Base-by-base conservation (phyloP, 2,797 vertebrate genomes). In the Rhinoraja longicauda region DNA sequence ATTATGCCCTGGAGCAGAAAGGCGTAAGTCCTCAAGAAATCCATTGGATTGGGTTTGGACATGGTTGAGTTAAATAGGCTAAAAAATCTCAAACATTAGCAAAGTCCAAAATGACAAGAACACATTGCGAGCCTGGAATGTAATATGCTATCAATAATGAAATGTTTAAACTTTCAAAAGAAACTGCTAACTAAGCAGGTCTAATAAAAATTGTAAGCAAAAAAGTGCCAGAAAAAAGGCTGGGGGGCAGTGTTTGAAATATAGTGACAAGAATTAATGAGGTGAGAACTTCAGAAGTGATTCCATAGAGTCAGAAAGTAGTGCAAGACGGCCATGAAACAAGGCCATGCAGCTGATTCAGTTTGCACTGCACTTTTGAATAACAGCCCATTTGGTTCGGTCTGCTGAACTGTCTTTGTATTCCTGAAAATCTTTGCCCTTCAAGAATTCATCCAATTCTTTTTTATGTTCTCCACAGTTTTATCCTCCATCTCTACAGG, bases 1-100 rank as follows among this genome's bases (percentile, higher is more conserved):
- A 70, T 36, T 92, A 92, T 75, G 70, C 90, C 90, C 90, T 75
- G 39, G 64, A 92, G 90, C 90, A 6, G 39, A 45, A 92, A 73
- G 39, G 45, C 70, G 26, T 39, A 75, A 92, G 36, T 92, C 70
- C 90, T 73, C 67, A 53, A 53, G 70, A 92, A 92, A 92, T 73
- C 90, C 45, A 73, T 92, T 53, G 39, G 70, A 73, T 92, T 75
- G 67, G 45, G 90, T 53, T 92, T 92, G 70, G 90, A 75, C 72
- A 73, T 73, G 70, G 90, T 75, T 75, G 36, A 92, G 72, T 92
- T 92, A 53, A 92, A 92, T 45, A 92, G 70, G 13, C 72, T 75
- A 26, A 53, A 92, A 92, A 92, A 73, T 73, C 90, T 53, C 67
- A 75, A 75, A 53, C 24, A 72, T 21, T 88, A 32, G 84, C 17